Percentiles rank a stretch among this genome's conserved stretches.
Evolutionary conservation across 2,113 vertebrate species (phyloP).

Genomic region (Gulo gulo): DNA sequence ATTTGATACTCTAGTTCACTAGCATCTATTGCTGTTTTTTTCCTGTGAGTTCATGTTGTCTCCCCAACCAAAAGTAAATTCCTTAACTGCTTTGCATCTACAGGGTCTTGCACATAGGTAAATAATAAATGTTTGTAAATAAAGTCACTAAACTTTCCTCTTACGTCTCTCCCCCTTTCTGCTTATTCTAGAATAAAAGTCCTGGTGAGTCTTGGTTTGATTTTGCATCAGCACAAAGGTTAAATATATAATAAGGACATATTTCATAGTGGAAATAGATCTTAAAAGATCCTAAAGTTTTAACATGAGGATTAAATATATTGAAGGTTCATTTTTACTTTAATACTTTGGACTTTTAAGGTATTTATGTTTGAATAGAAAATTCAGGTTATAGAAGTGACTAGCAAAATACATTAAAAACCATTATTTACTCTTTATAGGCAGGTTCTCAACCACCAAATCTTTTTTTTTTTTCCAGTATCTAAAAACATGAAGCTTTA

Average conservation of each 20-base stretch:
- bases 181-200: conserved; percentile 9
- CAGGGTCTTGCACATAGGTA: neutral
- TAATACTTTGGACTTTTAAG: conserved; percentile 57
- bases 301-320: conserved; percentile 50
- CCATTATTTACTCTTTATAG: conserved; percentile 58
- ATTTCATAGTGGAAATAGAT: neutral
- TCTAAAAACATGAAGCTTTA: conserved; percentile 71
- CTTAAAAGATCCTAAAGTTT: conserved; percentile 25
- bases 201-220: conserved; percentile 33
- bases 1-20: neutral
- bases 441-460: conserved; percentile 72
- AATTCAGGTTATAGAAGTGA: conserved; percentile 55
- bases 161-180: neutral
- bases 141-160: neutral
- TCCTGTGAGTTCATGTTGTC: neutral
- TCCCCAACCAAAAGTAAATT: neutral
- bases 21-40: neutral
- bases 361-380: conserved; percentile 61
- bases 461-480: conserved; percentile 27
- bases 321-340: conserved; percentile 42
- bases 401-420: neutral
- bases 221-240: conserved; percentile 31
- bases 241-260: neutral
- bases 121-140: neutral
- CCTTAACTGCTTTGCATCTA: neutral